phyloP scores from a whole-genome alignment of 2,113 vertebrate species.

The Axis porcinus region DNA sequence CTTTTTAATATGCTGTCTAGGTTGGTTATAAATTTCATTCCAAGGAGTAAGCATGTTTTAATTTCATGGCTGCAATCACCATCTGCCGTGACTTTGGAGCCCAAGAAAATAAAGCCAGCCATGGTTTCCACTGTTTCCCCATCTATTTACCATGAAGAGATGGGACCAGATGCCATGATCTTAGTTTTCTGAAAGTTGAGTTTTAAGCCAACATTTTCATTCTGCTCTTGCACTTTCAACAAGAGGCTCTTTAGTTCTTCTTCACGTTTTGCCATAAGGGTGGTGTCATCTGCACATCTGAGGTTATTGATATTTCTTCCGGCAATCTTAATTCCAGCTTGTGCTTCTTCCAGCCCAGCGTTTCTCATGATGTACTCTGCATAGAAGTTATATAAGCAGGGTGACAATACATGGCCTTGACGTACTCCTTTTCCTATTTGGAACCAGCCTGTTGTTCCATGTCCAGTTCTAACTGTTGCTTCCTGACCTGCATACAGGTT shows the following conservation, averaged over 20 bases:
- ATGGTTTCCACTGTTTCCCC: background rate
- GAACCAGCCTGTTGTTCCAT: background rate
- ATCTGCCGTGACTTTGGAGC: background rate
- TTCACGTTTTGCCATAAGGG: background rate
- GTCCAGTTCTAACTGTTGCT: background rate
- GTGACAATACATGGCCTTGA: background rate
- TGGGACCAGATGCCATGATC: background rate
- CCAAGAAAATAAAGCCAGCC: background rate
- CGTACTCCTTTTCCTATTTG: background rate
- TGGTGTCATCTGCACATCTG: no score
- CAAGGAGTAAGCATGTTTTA: background rate
- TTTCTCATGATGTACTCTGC: background rate
- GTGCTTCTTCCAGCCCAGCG: rapidly evolving
- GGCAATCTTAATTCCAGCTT: background rate
- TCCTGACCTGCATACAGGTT: background rate
- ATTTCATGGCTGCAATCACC: background rate
- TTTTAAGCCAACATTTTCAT: background rate
- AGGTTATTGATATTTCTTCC: no score
- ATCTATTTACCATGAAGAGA: background rate
- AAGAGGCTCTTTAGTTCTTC: background rate
- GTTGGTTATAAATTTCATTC: background rate
- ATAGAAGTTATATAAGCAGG: background rate
- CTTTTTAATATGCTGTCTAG: background rate
- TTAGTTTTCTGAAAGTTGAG: background rate
- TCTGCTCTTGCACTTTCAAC: background rate